Evolutionary conservation across 2,888 invertebrate species (phyloP).

Genomic region (Barypeithes pellucidus): DNA sequence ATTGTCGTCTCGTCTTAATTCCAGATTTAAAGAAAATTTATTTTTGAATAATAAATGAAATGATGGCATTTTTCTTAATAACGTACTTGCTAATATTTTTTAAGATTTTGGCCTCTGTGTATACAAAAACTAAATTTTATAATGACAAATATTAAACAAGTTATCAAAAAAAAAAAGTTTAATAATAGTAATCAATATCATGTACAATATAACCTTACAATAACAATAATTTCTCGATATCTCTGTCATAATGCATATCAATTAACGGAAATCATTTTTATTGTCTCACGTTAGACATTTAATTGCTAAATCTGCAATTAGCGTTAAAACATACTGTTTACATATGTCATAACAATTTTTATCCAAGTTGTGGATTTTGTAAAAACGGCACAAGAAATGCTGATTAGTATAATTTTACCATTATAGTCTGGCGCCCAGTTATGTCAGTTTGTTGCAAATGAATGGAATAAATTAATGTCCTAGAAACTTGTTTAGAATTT

Average conservation of each 20-base stretch:
- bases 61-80: too few species aligned
- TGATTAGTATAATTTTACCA: not conserved
- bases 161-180: too few species aligned
- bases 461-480: too few species aligned
- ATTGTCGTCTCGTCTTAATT: too few species aligned
- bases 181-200: not conserved
- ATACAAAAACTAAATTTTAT: too few species aligned
- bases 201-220: not conserved
- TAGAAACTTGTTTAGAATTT: too few species aligned
- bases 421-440: not conserved
- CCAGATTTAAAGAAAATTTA: too few species aligned
- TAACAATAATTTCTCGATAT: conserved; percentile 10
- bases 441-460: not conserved
- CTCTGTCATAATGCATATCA: not conserved
- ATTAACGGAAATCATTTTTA: conserved; percentile 3
- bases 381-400: conserved; percentile 7
- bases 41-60: too few species aligned
- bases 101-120: too few species aligned
- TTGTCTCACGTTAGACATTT: not conserved
- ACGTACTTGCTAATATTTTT: too few species aligned
- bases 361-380: not conserved
- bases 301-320: conserved; percentile 1
- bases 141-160: too few species aligned
- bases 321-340: not conserved
- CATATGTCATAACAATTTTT: conserved; percentile 6